These are phyloP conservation scores for Drosophila setifemur DNA, from an alignment of 1,140 invertebrate genomes.

Conservation along the genomic window DNA sequence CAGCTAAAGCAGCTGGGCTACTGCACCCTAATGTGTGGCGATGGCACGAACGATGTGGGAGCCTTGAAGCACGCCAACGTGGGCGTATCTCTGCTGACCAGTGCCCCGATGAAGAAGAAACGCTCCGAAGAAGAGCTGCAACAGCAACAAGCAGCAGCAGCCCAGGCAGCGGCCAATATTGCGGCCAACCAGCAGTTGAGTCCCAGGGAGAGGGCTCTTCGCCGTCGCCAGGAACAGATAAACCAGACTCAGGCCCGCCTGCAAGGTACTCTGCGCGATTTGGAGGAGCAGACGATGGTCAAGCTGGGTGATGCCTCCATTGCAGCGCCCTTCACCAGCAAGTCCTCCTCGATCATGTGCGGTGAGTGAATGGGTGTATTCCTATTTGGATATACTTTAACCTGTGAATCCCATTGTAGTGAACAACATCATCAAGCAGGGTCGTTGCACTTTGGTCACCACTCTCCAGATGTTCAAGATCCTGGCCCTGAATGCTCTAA, in stretches of 20 bases:
- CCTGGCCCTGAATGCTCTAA: slow-evolving; percentile 98
- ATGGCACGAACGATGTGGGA: slow-evolving; percentile 99
- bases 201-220: slow-evolving; percentile 73
- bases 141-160: slow-evolving; percentile 29
- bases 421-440: slow-evolving; percentile 99
- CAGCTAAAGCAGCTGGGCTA: slow-evolving; percentile 94
- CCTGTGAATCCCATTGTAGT: slow-evolving; percentile 85
- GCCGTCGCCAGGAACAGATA: slow-evolving; percentile 73
- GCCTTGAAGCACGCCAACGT: slow-evolving; percentile 97
- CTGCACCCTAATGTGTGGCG: slow-evolving; percentile 99
- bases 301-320: slow-evolving; percentile 99
- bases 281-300: slow-evolving; percentile 95
- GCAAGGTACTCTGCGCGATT: slow-evolving; percentile 89
- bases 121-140: slow-evolving; percentile 71
- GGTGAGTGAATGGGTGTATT: slow-evolving; percentile 81
- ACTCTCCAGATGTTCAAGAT: slow-evolving; percentile 99
- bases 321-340: slow-evolving; percentile 99
- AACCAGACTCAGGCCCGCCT: slow-evolving; percentile 82
- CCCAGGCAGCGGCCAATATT: slow-evolving; percentile 32
- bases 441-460: slow-evolving; percentile 98
- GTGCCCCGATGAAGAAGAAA: slow-evolving; percentile 88
- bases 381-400: not conserved
- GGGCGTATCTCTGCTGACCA: slow-evolving; percentile 94
- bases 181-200: slow-evolving; percentile 62
- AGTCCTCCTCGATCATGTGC: slow-evolving; percentile 97